Conservation (phyloP, 2,888 invertebrate genomes). For the Ephialtes manifestator region DNA sequence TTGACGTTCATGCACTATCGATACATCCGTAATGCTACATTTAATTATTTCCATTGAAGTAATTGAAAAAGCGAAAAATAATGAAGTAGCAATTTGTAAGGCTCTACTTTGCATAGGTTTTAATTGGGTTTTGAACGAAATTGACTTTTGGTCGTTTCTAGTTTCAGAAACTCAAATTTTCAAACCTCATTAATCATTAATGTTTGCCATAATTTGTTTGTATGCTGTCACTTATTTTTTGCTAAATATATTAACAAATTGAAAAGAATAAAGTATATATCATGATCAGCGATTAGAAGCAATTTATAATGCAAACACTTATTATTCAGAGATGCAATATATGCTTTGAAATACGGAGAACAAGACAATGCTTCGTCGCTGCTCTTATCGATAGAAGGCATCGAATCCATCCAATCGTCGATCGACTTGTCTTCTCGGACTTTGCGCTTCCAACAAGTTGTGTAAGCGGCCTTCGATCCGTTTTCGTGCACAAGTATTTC, state of each 20-base stretch:
- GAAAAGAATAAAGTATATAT: not conserved
- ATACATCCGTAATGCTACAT: too few relatives aligned
- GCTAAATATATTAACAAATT: not conserved
- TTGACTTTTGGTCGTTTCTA: too few relatives aligned
- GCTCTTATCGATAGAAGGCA: constrained; percentile 40
- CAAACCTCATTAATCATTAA: too few relatives aligned
- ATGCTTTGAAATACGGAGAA: not conserved
- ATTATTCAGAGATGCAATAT: not conserved
- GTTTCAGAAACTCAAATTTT: not conserved
- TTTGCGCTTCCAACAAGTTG: constrained; percentile 30
- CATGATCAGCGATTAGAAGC: not conserved
- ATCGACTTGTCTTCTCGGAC: constrained; percentile 35
- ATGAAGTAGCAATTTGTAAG: too few relatives aligned
- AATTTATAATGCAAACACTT: not conserved
- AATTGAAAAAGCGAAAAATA: too few relatives aligned
- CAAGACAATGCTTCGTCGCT: constrained; percentile 1
- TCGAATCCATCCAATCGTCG: constrained; percentile 33
- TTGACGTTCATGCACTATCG: too few relatives aligned
- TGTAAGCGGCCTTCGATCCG: constrained; percentile 30
- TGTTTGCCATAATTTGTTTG: not conserved
- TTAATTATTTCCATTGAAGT: too few relatives aligned
- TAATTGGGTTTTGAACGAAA: not conserved
- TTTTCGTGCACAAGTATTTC: constrained; percentile 23
- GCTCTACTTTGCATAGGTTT: not conserved
- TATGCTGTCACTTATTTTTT: not conserved